A percentile compares a stretch with the other conserved stretches of the same genome.
Evolutionary conservation across 2,113 vertebrate species (phyloP).

Genomic region (Anseranas semipalmata): DNA sequence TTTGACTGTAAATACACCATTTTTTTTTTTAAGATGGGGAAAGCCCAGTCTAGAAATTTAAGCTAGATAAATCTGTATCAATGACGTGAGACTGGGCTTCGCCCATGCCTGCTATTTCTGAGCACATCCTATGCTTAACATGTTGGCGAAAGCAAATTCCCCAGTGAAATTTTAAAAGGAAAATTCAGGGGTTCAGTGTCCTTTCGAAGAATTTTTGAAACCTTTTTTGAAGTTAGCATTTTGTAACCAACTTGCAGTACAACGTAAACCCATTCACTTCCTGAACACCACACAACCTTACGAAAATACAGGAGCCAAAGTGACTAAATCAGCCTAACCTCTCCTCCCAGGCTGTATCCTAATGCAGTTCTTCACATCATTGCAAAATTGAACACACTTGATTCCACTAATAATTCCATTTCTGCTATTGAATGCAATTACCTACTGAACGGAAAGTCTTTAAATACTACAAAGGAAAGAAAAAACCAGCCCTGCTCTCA

Average conservation of each 20-base stretch:
- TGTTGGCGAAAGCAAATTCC: neutral
- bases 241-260: neutral
- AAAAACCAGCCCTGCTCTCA: neutral
- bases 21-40: neutral
- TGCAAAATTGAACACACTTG: neutral
- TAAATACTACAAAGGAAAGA: constrained; percentile 19
- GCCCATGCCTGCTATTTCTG: neutral
- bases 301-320: neutral
- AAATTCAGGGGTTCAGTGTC: neutral
- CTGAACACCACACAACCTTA: neutral
- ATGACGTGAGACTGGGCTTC: neutral
- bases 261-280: neutral
- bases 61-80: neutral
- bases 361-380: neutral
- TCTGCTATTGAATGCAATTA: constrained; percentile 54
- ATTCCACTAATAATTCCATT: constrained; percentile 61
- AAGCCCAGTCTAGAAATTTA: neutral
- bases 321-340: neutral
- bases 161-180: neutral
- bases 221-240: neutral
- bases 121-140: neutral
- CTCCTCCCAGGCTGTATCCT: neutral
- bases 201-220: neutral
- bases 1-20: neutral
- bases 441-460: neutral